Conservation (phyloP, 1,140 invertebrate species). For the Magallana angulata region DNA sequence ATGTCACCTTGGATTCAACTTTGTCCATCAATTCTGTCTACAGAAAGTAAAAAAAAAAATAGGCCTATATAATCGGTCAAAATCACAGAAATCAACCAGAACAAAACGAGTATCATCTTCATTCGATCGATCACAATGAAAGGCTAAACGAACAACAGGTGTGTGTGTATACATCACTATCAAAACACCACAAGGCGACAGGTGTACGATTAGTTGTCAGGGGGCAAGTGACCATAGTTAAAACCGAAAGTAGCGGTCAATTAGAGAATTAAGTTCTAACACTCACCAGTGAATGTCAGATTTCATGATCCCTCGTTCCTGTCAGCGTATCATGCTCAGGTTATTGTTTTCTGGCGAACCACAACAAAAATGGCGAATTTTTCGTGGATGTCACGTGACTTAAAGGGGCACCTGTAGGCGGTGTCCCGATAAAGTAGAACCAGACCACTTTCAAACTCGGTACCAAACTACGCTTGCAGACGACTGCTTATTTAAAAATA, state of each 20-base stretch:
- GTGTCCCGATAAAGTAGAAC: neutral
- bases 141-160: neutral
- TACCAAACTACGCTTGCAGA: no score
- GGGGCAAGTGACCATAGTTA: neutral
- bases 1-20: no score
- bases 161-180: neutral
- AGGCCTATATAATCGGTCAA: no score
- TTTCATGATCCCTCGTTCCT: neutral
- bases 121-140: no score
- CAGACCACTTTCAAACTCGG: no score
- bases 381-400: slow-evolving; percentile 32
- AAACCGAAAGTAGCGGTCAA: slow-evolving; percentile 32
- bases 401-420: slow-evolving; percentile 31
- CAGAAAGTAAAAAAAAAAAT: no score
- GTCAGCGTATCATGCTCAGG: neutral
- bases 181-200: neutral
- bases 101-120: no score
- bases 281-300: neutral
- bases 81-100: no score
- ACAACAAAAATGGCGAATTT: slow-evolving; percentile 28
- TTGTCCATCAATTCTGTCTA: no score
- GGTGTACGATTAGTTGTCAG: neutral
- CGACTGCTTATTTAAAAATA: no score
- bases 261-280: slow-evolving; percentile 1
- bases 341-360: slow-evolving; percentile 35